Base-by-base conservation (phyloP, 1,140 invertebrate species). In the Leptinotarsa texana region DNA sequence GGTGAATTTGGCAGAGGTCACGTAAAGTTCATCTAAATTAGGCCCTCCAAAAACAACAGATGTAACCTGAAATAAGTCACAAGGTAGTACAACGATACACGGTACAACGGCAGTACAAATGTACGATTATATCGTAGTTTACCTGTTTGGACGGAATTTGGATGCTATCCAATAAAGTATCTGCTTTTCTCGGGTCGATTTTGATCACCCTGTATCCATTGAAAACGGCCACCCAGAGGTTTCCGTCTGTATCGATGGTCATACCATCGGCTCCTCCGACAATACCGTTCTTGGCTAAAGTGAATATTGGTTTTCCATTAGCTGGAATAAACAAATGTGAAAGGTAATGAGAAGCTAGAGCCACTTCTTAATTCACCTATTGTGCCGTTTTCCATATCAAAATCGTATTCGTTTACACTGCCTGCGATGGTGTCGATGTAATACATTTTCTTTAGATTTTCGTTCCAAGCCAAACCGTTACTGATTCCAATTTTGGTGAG, bases 401-500 rank as follows among this genome's bases (percentile, higher is more conserved):
- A 96, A 82, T 96, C 92, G 80, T 93, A 96, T 47, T 88, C 88
- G 72, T 90, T 88, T 61, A 95, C 87, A 77, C 89, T 86, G 63
- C 85, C 86, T 22, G 90, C 90, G 6, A 88, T 85, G 3, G 92
- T 90, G 83, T 95, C 93, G 3, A 93, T 92, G 81, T 92, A 94
- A 83, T 93, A 95, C 84, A 94, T 90, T 15, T 89, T 90, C 27
- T 89, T 90, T 70, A 90, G 87, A 68, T 90, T 87, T 3, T 85
- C 80, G 79, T 90, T 91, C 94, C 94, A 96, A 5, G 91, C 91
- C 4, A 96, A 83, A 0, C 95, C 95, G 82, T 96, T 97, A 17
- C 93, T 93, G 73, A 95, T 92, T 62, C 88, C 87, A 22, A 94
- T 86, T 77, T 87, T 81, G 74, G 76, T 80, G 68, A 80, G 86